Base-by-base conservation (phyloP, 2,888 invertebrate genomes). In the Hirtodrosophila confusa region DNA sequence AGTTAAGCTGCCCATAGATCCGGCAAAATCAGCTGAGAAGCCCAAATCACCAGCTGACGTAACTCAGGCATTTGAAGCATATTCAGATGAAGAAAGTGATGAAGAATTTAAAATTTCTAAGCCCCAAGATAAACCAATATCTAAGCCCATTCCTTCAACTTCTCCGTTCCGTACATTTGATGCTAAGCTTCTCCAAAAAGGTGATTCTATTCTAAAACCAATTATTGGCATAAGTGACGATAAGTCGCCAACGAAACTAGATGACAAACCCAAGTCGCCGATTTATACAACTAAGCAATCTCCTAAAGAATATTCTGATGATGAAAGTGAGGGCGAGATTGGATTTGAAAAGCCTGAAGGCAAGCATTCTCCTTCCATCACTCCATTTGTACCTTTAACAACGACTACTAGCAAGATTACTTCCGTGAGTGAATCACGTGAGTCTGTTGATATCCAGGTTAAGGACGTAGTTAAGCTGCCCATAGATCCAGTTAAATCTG, bases 281-380 rank as follows among this genome's bases (percentile, higher is more conserved):
- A 51, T 33, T 23, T 51, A 58, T 31, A 12, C 11, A 11, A 9
- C 5, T 17, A 45, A 33, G 31, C 10, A 31, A 9, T 10, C 9
- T 17, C 45, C 31, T 3, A 35, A 10, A 35, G 41, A 33, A 23
- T 39, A 47, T 57, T 41, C 37, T 0, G 43, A 36, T 10, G 49
- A 49, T 10, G 57, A 58, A 33, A 62, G 55, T 33, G 62, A 62
- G n/a, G 55, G 50, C 0, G 62, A 62, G 6, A 11, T 33, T n/a
- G 49, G 12, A 10, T 10, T 62, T 35, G 11, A 35, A 8, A 40
- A 29, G 9, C 49, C 56, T 12, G 3, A 17, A 24, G 10, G 47
- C 23, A 41, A 40, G n/a, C 7, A 31, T 10, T 12, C 40, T 35
- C 43, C 33, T 11, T 39, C 23, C 9, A 29, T 12, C 9, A 17